These are phyloP conservation scores for Uropetala carovei DNA, from an alignment of 2,888 invertebrate species.

Conservation along the genomic window DNA sequence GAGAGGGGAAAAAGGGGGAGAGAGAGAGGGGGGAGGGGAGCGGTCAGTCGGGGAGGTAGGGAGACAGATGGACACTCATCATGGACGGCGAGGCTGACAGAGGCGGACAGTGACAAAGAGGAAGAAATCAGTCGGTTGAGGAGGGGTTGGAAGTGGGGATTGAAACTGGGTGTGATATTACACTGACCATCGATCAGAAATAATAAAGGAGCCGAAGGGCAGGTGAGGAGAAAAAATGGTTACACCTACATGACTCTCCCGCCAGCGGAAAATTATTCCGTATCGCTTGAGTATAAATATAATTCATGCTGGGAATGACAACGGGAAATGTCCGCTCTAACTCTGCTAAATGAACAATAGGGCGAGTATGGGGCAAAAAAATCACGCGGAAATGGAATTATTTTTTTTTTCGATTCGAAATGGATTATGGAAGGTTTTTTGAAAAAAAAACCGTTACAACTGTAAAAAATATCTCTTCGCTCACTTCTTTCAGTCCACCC, in stretches of 20 bases:
- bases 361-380: background rate
- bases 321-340: too few relatives aligned
- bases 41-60: background rate
- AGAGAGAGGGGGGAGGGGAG: background rate
- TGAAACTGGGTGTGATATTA: background rate
- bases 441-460: too few relatives aligned
- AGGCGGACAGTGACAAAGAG: conserved; percentile 49
- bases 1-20: background rate
- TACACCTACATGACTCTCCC: background rate
- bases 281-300: background rate
- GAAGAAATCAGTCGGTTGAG: background rate
- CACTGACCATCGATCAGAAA: conserved; percentile 48
- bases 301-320: too few relatives aligned
- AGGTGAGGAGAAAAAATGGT: conserved; percentile 9
- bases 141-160: background rate
- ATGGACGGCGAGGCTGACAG: conserved; percentile 50
- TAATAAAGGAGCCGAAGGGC: conserved; percentile 12
- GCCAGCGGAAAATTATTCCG: conserved; percentile 14
- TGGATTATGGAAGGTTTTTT: background rate
- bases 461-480: too few relatives aligned
- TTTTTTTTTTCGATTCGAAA: background rate
- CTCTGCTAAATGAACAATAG: background rate
- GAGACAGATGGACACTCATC: conserved; percentile 36
- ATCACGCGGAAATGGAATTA: background rate
- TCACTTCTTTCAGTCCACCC: too few relatives aligned